Conservation (phyloP, 1,140 invertebrate genomes). For the Phymastichus coffea region DNA sequence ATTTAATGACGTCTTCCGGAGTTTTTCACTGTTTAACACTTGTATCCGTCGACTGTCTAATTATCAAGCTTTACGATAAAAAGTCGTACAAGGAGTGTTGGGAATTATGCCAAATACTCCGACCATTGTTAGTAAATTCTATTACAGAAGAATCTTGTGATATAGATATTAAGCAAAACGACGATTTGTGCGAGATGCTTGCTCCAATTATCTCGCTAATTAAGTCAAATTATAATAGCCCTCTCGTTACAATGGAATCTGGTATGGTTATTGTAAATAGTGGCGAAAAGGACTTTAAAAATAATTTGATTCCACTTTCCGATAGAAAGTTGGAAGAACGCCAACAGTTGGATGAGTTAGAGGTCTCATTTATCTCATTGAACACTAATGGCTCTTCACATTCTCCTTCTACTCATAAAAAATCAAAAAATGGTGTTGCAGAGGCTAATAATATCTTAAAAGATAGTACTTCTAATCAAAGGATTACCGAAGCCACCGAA, state of each 20-base stretch:
- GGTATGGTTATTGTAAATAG: conserved; percentile 51
- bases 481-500: not conserved
- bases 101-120: conserved; percentile 36
- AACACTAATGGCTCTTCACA: not conserved
- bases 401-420: not conserved
- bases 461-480: not conserved
- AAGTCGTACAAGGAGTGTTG: conserved; percentile 46
- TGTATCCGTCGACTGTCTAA: conserved; percentile 39
- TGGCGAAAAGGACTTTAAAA: conserved; percentile 16
- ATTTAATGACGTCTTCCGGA: conserved; percentile 52
- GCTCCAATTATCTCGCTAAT: conserved; percentile 39
- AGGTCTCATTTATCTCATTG: conserved; percentile 2
- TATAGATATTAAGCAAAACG: conserved; percentile 18
- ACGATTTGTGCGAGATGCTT: conserved; percentile 28
- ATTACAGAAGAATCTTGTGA: conserved; percentile 24
- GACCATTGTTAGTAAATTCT: conserved; percentile 32
- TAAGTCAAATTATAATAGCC: conserved; percentile 33
- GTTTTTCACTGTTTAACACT: conserved; percentile 54
- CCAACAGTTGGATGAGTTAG: conserved; percentile 4
- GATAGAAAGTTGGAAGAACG: not conserved
- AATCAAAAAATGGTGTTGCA: not conserved
- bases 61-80: conserved; percentile 42
- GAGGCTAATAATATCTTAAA: not conserved
- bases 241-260: conserved; percentile 39
- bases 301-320: not conserved